These are phyloP conservation scores for Manis pentadactyla DNA, from an alignment of 2,797 vertebrate species.

Conservation along the genomic window DNA sequence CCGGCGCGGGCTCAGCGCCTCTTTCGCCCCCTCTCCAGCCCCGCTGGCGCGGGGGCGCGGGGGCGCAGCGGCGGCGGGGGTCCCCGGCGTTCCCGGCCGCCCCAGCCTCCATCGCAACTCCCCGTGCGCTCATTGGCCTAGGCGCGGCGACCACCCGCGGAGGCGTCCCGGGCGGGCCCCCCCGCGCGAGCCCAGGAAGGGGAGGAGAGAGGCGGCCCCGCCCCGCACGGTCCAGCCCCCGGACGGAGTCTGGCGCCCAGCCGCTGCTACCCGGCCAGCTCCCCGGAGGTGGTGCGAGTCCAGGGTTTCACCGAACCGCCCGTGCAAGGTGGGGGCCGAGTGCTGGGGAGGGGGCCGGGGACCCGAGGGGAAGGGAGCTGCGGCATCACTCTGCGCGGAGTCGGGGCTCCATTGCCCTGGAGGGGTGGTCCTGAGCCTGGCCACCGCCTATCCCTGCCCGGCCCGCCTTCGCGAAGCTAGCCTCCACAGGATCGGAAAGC, in stretches of 20 bases:
- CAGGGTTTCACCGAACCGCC: neutral
- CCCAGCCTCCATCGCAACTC: conserved; percentile 80
- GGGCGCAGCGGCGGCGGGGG: conserved; percentile 58
- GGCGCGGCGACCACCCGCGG: conserved; percentile 75
- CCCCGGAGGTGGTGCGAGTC: neutral
- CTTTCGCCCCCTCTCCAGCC: conserved; percentile 48
- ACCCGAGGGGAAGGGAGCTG: neutral
- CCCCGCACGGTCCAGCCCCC: conserved; percentile 15
- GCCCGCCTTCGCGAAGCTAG: neutral
- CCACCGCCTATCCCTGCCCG: neutral
- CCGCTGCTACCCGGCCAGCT: conserved; percentile 23
- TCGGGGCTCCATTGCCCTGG: neutral
- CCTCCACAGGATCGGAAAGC: neutral
- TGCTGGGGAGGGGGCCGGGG: neutral
- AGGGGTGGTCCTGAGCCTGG: neutral
- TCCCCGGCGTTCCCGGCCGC: conserved; percentile 54
- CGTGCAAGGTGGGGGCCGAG: neutral
- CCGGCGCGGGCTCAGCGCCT: conserved; percentile 33
- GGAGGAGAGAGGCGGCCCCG: conserved; percentile 70
- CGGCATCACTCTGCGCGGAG: neutral
- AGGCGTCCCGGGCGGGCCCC: conserved; percentile 48
- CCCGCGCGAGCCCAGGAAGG: conserved; percentile 39
- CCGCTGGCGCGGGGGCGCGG: conserved; percentile 34
- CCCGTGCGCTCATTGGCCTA: conserved; percentile 84
- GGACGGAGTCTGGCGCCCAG: conserved; percentile 42